phyloP scores from a whole-genome alignment of 2,797 vertebrate genomes.

The Morelia viridis region DNA sequence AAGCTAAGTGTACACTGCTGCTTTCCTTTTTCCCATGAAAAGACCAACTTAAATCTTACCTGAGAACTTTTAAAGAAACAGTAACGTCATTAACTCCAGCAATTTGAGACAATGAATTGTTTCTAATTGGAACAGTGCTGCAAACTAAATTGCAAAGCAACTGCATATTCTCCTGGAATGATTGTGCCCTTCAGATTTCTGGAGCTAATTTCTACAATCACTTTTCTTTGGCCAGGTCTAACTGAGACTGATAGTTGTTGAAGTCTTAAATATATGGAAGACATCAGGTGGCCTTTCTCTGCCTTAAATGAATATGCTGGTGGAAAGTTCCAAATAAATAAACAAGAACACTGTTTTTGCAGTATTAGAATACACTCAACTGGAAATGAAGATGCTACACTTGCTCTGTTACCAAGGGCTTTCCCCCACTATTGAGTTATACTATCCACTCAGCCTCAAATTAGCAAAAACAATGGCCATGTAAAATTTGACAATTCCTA shows the following conservation, averaged over 20 bases:
- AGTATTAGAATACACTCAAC: background rate
- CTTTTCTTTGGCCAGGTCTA: too few species aligned
- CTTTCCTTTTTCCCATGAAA: slow-evolving; percentile 15
- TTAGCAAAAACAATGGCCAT: background rate
- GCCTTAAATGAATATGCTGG: background rate
- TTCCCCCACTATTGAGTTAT: background rate
- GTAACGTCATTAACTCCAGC: background rate
- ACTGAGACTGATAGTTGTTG: background rate
- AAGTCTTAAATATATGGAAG: background rate
- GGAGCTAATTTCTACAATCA: too few species aligned
- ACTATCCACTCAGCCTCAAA: background rate
- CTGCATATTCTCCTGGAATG: background rate
- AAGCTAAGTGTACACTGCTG: background rate
- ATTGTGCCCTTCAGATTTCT: background rate
- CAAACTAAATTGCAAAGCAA: background rate
- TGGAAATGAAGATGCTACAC: background rate
- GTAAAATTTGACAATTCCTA: background rate
- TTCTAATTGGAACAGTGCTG: background rate
- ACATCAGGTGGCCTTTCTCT: background rate
- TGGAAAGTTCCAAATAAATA: background rate
- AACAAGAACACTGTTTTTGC: background rate
- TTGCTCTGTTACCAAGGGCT: background rate
- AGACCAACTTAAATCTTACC: background rate
- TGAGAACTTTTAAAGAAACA: slow-evolving; percentile 26
- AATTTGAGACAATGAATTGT: background rate